These are phyloP conservation scores for Zonitis immaculata DNA, from an alignment of 2,888 invertebrate species.

Conservation along the genomic window DNA sequence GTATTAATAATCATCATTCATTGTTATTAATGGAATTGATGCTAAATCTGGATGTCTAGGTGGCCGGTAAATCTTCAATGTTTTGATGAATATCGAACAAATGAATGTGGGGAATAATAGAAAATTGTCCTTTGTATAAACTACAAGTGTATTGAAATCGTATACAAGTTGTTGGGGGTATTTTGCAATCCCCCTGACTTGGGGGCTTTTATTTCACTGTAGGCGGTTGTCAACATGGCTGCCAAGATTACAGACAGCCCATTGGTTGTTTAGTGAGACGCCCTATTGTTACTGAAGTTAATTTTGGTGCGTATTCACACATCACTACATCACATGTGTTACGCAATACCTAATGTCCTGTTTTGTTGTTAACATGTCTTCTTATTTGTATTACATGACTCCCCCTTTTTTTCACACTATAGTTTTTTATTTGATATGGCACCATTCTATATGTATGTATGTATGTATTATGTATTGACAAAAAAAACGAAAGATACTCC, in stretches of 20 bases:
- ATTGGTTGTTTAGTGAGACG: conserved; percentile 32
- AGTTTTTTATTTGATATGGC: background rate
- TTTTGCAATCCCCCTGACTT: conserved; percentile 11
- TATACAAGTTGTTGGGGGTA: conserved; percentile 9
- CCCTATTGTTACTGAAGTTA: conserved; percentile 23
- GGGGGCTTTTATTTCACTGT: conserved; percentile 31
- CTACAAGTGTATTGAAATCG: too few relatives aligned
- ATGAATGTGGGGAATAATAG: too few relatives aligned
- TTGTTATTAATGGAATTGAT: too few relatives aligned
- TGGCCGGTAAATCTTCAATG: background rate
- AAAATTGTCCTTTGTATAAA: too few relatives aligned
- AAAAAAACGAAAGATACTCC: too few relatives aligned
- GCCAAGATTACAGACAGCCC: conserved; percentile 27
- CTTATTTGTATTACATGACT: background rate
- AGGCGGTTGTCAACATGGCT: conserved; percentile 37
- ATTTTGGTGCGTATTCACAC: conserved; percentile 14
- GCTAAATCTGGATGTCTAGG: background rate
- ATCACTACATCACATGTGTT: conserved; percentile 13
- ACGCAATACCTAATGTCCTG: conserved; percentile 13
- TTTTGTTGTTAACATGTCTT: conserved; percentile 6
- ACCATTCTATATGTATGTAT: too few relatives aligned
- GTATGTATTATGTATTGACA: too few relatives aligned
- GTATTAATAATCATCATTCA: too few relatives aligned
- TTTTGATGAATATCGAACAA: background rate
- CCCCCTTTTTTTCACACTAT: background rate